phyloP scores from a whole-genome alignment of 2,888 invertebrate species.

The Biston betularia region DNA sequence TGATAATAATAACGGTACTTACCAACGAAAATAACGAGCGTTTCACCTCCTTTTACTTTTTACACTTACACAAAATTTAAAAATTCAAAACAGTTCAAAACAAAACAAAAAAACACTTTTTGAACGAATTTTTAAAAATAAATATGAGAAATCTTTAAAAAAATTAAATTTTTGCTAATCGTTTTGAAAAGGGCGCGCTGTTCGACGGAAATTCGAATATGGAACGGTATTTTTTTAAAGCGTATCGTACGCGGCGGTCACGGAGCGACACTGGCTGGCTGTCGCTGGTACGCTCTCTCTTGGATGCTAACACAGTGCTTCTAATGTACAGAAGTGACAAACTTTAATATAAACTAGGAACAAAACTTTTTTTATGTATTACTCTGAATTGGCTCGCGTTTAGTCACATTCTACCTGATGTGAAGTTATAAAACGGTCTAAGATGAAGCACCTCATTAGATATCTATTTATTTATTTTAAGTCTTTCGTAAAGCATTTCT shows the following conservation, averaged over 20 bases:
- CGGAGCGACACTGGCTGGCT: constrained; percentile 68
- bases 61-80: constrained; percentile 36
- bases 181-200: constrained; percentile 56
- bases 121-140: constrained; percentile 41
- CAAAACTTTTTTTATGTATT: neutral
- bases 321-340: constrained; percentile 50
- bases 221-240: constrained; percentile 55
- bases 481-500: too few species aligned
- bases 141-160: too few species aligned
- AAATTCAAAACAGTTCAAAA: constrained; percentile 49
- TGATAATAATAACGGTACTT: constrained; percentile 48
- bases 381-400: too few species aligned
- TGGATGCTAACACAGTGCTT: constrained; percentile 53
- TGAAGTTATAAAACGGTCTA: too few species aligned
- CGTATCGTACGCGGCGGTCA: constrained; percentile 59
- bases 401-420: too few species aligned
- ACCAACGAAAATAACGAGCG: constrained; percentile 64
- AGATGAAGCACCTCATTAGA: too few species aligned
- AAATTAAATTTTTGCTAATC: constrained; percentile 31
- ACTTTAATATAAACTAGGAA: neutral
- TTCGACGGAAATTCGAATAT: constrained; percentile 58
- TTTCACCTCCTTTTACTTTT: constrained; percentile 80
- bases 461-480: too few species aligned
- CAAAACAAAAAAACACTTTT: constrained; percentile 40
- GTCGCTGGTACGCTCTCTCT: constrained; percentile 74